Evolutionary conservation across 2,797 vertebrate species (phyloP).

Genomic region (Vespertilio murinus): DNA sequence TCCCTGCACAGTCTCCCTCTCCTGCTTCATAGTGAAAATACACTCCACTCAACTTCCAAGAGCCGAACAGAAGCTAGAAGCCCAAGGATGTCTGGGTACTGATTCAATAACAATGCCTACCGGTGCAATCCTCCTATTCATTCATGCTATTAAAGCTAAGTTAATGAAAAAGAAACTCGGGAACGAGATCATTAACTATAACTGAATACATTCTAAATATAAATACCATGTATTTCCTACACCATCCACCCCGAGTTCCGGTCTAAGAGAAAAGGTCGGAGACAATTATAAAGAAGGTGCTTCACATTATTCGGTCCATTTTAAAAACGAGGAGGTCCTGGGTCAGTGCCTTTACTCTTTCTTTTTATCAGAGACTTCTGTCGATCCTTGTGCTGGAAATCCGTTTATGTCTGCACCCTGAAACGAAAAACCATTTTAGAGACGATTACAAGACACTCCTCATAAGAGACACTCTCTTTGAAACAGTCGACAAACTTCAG

Average conservation of each 20-base stretch:
- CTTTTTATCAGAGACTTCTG: too few species aligned
- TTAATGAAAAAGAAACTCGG: conserved; percentile 43
- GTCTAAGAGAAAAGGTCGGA: too few species aligned
- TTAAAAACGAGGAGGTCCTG: too few species aligned
- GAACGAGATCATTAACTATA: conserved; percentile 68
- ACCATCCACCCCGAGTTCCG: conserved; percentile 7
- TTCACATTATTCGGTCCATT: too few species aligned
- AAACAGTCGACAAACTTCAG: conserved; percentile 11
- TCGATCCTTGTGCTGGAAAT: too few species aligned
- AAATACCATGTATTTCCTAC: conserved; percentile 56
- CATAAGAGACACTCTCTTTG: background rate
- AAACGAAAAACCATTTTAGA: conserved; percentile 43
- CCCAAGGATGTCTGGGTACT: background rate
- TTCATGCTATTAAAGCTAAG: conserved; percentile 49
- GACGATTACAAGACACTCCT: background rate
- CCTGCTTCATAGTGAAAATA: background rate
- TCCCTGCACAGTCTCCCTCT: background rate
- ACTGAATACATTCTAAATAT: conserved; percentile 65
- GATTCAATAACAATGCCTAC: conserved; percentile 1
- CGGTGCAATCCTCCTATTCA: conserved; percentile 40
- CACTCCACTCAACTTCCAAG: background rate
- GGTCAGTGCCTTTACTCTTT: too few species aligned
- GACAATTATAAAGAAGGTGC: too few species aligned
- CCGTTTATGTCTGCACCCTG: conserved; percentile 10
- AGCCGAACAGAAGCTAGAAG: background rate